A percentile compares a stretch with the other conserved stretches of the same genome.
Evolutionary conservation across 2,888 invertebrate genomes (phyloP).

Genomic region (Bombyx huttoni): DNA sequence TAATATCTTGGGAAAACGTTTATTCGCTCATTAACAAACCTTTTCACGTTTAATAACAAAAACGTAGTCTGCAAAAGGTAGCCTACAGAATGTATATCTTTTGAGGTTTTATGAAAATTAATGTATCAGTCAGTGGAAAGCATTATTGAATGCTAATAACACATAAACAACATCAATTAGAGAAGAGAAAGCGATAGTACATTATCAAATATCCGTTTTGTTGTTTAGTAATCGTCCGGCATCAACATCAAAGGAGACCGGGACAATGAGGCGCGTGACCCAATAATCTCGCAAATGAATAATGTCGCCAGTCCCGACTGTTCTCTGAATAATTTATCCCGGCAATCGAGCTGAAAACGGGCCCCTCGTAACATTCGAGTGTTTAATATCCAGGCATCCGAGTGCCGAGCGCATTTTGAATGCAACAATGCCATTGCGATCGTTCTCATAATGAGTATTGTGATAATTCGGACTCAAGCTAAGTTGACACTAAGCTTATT

Average conservation of each 20-base stretch:
- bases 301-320: conserved; percentile 15
- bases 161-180: conserved; percentile 1
- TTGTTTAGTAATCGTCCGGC: conserved; percentile 9
- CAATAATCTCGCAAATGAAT: conserved; percentile 30
- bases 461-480: background rate
- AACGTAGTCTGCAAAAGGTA: no score
- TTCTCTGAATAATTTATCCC: conserved; percentile 34
- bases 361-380: conserved; percentile 8
- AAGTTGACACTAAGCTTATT: background rate
- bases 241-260: conserved; percentile 9
- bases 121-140: no score
- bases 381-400: conserved; percentile 4
- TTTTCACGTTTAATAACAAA: no score
- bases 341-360: conserved; percentile 34
- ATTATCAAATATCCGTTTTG: conserved; percentile 4
- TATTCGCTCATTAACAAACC: no score
- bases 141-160: background rate
- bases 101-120: no score
- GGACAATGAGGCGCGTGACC: conserved; percentile 14
- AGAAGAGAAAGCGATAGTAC: background rate
- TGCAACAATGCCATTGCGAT: conserved; percentile 1
- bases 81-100: no score
- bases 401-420: background rate
- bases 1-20: no score
- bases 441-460: background rate